Percentiles rank a stretch among this genome's conserved stretches.
phyloP scores from a whole-genome alignment of 2,888 invertebrate genomes.

The Oscheius sp. region DNA sequence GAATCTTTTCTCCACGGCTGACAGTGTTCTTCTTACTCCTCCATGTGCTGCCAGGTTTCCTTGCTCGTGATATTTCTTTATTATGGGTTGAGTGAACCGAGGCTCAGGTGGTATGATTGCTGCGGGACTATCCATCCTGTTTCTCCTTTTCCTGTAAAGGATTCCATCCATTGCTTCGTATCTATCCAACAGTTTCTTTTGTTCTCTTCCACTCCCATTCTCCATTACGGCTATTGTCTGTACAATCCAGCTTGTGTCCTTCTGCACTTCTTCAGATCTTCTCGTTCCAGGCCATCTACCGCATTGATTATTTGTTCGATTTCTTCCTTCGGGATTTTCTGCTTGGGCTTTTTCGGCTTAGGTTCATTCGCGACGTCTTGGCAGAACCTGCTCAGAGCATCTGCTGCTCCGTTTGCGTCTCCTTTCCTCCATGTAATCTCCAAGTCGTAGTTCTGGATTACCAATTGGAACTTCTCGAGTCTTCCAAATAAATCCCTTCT shows the following conservation, averaged over 20 bases:
- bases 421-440: constrained; percentile 15
- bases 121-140: not conserved
- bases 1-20: not conserved
- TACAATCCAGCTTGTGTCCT: constrained; percentile 1
- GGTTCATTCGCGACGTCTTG: constrained; percentile 19
- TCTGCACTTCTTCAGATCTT: not conserved
- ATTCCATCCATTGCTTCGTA: constrained; percentile 23
- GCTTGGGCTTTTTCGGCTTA: not conserved
- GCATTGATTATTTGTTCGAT: not conserved
- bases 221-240: not conserved
- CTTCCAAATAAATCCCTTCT: constrained; percentile 34
- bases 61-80: constrained; percentile 6
- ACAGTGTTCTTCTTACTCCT: constrained; percentile 1
- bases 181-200: not conserved
- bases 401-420: constrained; percentile 15
- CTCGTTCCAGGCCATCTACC: not conserved
- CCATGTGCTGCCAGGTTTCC: constrained; percentile 5
- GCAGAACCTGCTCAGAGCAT: constrained; percentile 33
- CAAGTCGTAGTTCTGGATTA: constrained; percentile 14
- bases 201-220: not conserved
- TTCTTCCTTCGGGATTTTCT: not conserved
- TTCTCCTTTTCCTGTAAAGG: constrained; percentile 17
- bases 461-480: constrained; percentile 34
- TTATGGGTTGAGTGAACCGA: not conserved
- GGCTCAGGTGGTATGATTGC: constrained; percentile 12